Evolutionary conservation across 2,113 vertebrate species (phyloP), one percentile per base, ranked within the genome.

Genomic region (Saguinus midas): DNA sequence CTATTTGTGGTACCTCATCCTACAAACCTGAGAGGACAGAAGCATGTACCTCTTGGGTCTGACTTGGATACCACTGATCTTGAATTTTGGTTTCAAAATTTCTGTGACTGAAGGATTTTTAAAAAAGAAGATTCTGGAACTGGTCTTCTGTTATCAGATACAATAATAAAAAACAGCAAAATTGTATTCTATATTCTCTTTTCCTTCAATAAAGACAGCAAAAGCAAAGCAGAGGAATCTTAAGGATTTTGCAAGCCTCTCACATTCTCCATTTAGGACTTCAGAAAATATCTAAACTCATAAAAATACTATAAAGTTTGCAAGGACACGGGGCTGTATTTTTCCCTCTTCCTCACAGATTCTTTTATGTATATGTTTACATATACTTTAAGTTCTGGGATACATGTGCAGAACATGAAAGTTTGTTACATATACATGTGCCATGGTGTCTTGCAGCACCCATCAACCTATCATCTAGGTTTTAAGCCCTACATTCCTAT

Each of bases 231-330:
- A 40, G 48, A 61, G 58, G 52, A 61, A 37, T 50, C 76, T 87
- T 43, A 43, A 95, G 55, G 87, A 88, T 68, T 97, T 40, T 94
- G 72, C n/a, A 73, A 81, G 52, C 52, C 20, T 90, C 45, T 92
- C n/a, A 29, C 13, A 52, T 76, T 96, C 81, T 95, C 92, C 48
- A 32, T n/a, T 93, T 81, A 90, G 82, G 76, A 90, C 76, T 82
- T 91, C 37, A 80, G 58, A 40, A 83, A 87, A 87, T 76, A 73
- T 80, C 70, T 92, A 78, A 90, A 94, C 35, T 93, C 91, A 89
- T 80, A 55, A 84, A 81, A 93, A 64, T 40, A 61, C 82, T 93
- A 91, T 78, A 73, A 73, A 89, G 86, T 93, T 88, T 96, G 72
- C 85, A 95, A 94, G 90, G 73, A 66, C n/a, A 12, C 21, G 20